A percentile compares a stretch with the other conserved stretches of the same genome.
These are phyloP conservation scores for Nasonia vitripennis DNA, from an alignment of 1,140 invertebrate species.

Conservation along the genomic window DNA sequence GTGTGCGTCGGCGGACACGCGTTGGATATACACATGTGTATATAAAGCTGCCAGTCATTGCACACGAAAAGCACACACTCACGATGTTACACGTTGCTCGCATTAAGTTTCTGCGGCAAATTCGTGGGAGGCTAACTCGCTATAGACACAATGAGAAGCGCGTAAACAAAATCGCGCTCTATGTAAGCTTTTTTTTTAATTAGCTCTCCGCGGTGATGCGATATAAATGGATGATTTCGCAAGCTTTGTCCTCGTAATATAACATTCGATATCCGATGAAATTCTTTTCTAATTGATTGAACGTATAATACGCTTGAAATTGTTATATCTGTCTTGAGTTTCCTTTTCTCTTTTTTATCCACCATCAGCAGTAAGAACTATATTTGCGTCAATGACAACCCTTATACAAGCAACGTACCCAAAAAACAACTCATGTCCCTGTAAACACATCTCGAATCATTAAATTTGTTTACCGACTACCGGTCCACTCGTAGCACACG, in stretches of 20 bases:
- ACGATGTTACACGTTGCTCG: constrained; percentile 69
- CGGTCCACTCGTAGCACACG: too few relatives aligned
- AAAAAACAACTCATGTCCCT: neutral
- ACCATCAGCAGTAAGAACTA: too few relatives aligned
- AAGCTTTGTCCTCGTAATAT: too few relatives aligned
- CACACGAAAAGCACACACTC: constrained; percentile 72
- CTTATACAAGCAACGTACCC: too few relatives aligned
- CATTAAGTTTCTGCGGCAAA: constrained; percentile 65
- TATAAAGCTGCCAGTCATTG: constrained; percentile 73
- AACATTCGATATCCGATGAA: too few relatives aligned
- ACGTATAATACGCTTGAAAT: too few relatives aligned
- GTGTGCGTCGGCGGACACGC: constrained; percentile 63
- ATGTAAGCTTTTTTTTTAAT: neutral
- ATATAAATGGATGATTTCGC: too few relatives aligned
- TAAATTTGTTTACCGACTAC: neutral
- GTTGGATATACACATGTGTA: constrained; percentile 43
- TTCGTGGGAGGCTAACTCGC: constrained; percentile 42
- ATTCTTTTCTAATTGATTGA: too few relatives aligned
- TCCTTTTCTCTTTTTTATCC: too few relatives aligned
- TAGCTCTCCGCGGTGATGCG: too few relatives aligned
- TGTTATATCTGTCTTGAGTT: too few relatives aligned
- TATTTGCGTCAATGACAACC: neutral
- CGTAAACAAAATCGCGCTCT: constrained; percentile 31
- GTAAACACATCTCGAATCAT: constrained; percentile 14
- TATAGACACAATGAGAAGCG: constrained; percentile 9